Base-by-base conservation (phyloP, 2,888 invertebrate species). In the Trissoscelio sp. region DNA sequence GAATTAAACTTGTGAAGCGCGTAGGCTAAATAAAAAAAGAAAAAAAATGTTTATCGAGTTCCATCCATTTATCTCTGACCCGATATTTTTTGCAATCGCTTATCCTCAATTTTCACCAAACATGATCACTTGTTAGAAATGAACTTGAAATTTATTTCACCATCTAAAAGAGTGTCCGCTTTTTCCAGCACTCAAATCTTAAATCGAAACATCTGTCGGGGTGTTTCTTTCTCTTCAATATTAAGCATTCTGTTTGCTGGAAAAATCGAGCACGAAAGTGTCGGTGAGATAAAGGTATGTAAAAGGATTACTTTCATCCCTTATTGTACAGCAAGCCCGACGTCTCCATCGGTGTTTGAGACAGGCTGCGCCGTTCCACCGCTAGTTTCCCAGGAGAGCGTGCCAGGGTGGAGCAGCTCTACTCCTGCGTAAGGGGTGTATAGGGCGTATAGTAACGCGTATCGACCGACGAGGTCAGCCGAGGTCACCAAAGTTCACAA, bases 401-500 rank as follows among this genome's bases (percentile, higher is more conserved):
- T 39, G 14, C 42, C 72, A 57, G 78, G 78, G 64, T 57, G 64
- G 70, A 66, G 72, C 58, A 75, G 57, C 67, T 5, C 28, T 58
- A 79, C 66, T 72, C 51, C 79, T 79, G 72, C 66, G 60, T 79
- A 67, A 64, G 77, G 81, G 74, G 70, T 81, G 72, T 81, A 82
- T 14, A 78, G 83, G 83, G 85, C 81, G 85, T 83, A 82, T 87
- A 88, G 87, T 89, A 87, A 88, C 87, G 58, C 66, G 88, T 90
- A 90, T 90, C 90, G 90, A 90, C 87, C 90, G 87, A 62, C 85
- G 89, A 86, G 90, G 90, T 90, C 90, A 90, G 85, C 85, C 66
- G 88, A 84, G 90, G 89, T 90, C 90, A 90, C 87, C 85, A 88
- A 90, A 90, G 90, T 90, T 90, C 90, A 90, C 85, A 86, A 85